Percentiles rank a stretch among this genome's conserved stretches.
Conservation (phyloP, 1,140 invertebrate species). For the Drosophila repleta region DNA sequence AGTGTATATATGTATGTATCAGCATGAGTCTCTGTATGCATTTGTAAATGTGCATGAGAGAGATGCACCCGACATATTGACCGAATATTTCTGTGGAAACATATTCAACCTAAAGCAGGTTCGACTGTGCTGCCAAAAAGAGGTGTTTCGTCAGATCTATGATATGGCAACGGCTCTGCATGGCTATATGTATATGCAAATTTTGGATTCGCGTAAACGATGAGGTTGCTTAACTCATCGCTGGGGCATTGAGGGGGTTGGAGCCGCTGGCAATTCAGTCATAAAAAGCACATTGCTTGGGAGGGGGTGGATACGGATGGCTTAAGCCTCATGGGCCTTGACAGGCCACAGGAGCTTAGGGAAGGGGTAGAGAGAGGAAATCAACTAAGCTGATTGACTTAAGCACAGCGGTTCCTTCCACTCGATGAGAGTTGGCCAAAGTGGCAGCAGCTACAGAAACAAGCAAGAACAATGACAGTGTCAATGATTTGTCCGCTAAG, state of each 20-base stretch:
- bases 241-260: neutral
- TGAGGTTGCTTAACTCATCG: neutral
- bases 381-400: slow-evolving; percentile 67
- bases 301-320: slow-evolving; percentile 4
- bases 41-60: slow-evolving; percentile 6
- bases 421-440: slow-evolving; percentile 54
- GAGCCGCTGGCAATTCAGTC: slow-evolving; percentile 10
- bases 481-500: slow-evolving; percentile 57
- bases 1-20: neutral
- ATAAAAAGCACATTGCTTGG: slow-evolving; percentile 1
- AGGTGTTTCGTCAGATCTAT: slow-evolving; percentile 17
- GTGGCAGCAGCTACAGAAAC: slow-evolving; percentile 20
- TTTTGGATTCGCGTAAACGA: slow-evolving; percentile 11
- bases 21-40: neutral
- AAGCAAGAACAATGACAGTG: slow-evolving; percentile 33
- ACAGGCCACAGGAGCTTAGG: slow-evolving; percentile 25
- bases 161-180: slow-evolving; percentile 2
- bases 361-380: neutral
- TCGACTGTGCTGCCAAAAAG: neutral
- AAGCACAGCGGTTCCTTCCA: slow-evolving; percentile 33
- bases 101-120: slow-evolving; percentile 11
- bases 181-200: slow-evolving; percentile 26
- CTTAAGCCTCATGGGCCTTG: slow-evolving; percentile 42
- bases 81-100: neutral
- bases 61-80: slow-evolving; percentile 12